Base-by-base conservation (phyloP, 2,113 vertebrate species). In the Corapipo altera region DNA sequence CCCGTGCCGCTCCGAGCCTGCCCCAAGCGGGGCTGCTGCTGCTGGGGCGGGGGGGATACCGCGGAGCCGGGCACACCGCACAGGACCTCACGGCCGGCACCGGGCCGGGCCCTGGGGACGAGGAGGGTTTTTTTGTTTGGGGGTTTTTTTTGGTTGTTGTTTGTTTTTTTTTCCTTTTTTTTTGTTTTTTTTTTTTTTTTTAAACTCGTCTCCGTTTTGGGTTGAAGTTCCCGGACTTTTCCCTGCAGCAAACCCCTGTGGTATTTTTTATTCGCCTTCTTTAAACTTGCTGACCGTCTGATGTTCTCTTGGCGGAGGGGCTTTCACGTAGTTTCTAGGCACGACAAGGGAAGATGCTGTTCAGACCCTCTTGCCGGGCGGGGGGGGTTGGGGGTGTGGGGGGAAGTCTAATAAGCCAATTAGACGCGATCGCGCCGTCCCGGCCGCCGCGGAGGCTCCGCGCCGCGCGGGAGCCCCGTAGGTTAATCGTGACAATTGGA, bases 401-500 rank as follows among this genome's bases (percentile, higher is more conserved):
- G 46, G 61, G 66, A 85, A 79, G 41, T 46, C 41, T 54, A 33
- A 26, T 80, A 87, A 94, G 72, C 91, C 95, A 94, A 89, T 95
- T 96, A 92, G 94, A 54, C 28, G 58, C 66, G 28, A n/a, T 52
- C 79, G 78, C 55, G n/a, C 89, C 65, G 82, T 70, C 78, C 78
- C 44, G 89, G 93, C 61, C 16, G 89, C 83, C 35, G 94, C 90
- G 87, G 84, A 87, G 59, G 49, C 80, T 95, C 90, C 80, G 95
- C 92, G 49, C 80, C 26, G 72, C 41, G 84, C 84, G 83, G 76
- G 72, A 95, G 84, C 75, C 58, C 69, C 37, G 67, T 44, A 89
- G 91, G 87, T 96, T 95, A 95, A 96, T 89, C 33, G 76, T 75
- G 76, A 91, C 95, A 86, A 91, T 49, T 92, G 93, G 48, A 87